Evolutionary conservation across 2,888 invertebrate genomes (phyloP).

Genomic region (Erebia epiphron): DNA sequence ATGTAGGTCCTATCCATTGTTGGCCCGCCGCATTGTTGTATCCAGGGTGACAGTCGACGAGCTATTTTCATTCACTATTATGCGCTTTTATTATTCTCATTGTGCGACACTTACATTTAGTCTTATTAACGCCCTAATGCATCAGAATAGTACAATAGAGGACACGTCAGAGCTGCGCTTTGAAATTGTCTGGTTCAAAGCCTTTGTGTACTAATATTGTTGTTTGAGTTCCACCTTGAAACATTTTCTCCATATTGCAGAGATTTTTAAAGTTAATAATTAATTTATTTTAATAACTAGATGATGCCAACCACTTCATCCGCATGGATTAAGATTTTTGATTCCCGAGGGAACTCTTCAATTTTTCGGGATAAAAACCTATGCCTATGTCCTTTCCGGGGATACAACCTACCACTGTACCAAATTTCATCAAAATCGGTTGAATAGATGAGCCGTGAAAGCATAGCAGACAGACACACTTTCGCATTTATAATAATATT

Average conservation of each 20-base stretch:
- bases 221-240: conserved; percentile 4
- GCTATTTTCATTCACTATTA: conserved; percentile 78
- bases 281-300: no score
- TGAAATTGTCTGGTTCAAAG: conserved; percentile 19
- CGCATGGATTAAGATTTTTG: no score
- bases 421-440: no score
- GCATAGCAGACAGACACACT: no score
- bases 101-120: conserved; percentile 68
- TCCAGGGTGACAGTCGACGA: conserved; percentile 69
- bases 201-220: conserved; percentile 22
- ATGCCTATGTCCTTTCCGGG: no score
- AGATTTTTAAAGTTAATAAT: not conserved
- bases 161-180: conserved; percentile 26
- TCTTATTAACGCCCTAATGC: conserved; percentile 53
- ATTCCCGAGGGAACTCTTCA: no score
- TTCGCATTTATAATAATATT: no score
- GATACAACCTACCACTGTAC: no score
- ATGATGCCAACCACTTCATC: no score
- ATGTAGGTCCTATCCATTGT: conserved; percentile 74
- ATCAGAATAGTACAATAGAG: conserved; percentile 39
- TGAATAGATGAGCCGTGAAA: no score
- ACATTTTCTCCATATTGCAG: not conserved
- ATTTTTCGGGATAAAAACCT: no score
- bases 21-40: conserved; percentile 70
- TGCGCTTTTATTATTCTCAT: conserved; percentile 73